Base-by-base conservation (phyloP, 35 echinoderm and acorn worm species). In the Diadema setosum region DNA sequence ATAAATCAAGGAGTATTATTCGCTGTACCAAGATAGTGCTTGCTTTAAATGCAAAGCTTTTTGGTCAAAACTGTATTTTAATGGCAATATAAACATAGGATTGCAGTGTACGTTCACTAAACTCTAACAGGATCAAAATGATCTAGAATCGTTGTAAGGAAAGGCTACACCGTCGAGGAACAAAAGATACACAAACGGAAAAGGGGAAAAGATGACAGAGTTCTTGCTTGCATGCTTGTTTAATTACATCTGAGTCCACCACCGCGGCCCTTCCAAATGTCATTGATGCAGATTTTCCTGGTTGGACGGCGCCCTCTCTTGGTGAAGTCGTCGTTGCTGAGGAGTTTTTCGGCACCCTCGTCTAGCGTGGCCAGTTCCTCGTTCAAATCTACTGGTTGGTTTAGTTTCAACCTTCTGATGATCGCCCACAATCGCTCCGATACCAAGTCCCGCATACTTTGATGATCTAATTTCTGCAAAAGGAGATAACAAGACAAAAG, bases 251-350 rank as follows among this genome's bases (percentile, higher is more conserved):
- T 78, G 14, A 78, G 40, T 44, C 40, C 35, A 25, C 73, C 73
- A 78, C 73, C 73, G 20, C 73, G 73, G 14, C 73, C 73, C 40
- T 78, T 78, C 73, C 73, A 78, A 25, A 78, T 78, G 20, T 78
- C 73, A 44, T 78, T 78, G 40, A 78, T 78, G 73, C 73, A 78
- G 33, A 78, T 78, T 78, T 78, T 78, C 30, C 73, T 42, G 17
- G 73, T 21, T 18, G 73, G 73, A 20, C 73, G 73, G 11, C 73
- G 73, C 40, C 35, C 73, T 9, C 73, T 39, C 40, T 78, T 78
- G 73, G 24, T 78, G 73, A 78, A 39, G 37, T 78, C 73, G 3
- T 78, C 73, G n/a, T n/a, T n/a, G 9, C 35, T n/a, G 20, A 78
- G 33, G 34, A 78, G 29, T 78, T 78, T 78, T 39, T 78, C 73